These are phyloP conservation scores for Boloria euphrosyne DNA, from an alignment of 2,888 invertebrate species.

Conservation along the genomic window DNA sequence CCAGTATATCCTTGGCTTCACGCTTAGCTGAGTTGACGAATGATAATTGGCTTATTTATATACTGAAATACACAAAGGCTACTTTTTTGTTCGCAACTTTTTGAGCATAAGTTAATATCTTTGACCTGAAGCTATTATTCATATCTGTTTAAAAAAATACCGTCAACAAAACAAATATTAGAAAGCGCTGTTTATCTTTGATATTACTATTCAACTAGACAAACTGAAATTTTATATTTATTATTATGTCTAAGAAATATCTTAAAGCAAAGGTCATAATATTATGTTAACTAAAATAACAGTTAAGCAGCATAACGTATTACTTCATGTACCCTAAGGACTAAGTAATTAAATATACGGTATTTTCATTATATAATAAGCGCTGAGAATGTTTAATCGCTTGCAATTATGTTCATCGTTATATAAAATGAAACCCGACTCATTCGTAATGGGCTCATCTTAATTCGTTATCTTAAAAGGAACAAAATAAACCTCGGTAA, in stretches of 20 bases:
- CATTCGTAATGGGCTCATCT: slow-evolving; percentile 35
- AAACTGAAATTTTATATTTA: no score
- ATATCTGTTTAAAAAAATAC: no score
- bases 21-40: no score
- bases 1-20: no score
- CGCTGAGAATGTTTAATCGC: slow-evolving; percentile 25
- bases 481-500: slow-evolving; percentile 25
- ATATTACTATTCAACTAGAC: no score
- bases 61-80: no score
- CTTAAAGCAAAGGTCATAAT: not conserved
- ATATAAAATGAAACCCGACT: slow-evolving; percentile 28
- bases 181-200: no score
- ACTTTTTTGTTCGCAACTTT: no score
- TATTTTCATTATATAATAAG: slow-evolving; percentile 21
- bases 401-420: slow-evolving; percentile 29
- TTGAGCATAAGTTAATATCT: no score
- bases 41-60: no score
- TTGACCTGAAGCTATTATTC: no score
- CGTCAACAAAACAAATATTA: no score
- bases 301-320: not conserved
- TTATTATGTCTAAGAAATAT: not conserved
- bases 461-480: slow-evolving; percentile 32
- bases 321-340: slow-evolving; percentile 4
- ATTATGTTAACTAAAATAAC: not conserved
- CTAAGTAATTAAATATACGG: slow-evolving; percentile 11